phyloP scores from a whole-genome alignment of 2,888 invertebrate species.

The Drosophila suboccidentalis region DNA sequence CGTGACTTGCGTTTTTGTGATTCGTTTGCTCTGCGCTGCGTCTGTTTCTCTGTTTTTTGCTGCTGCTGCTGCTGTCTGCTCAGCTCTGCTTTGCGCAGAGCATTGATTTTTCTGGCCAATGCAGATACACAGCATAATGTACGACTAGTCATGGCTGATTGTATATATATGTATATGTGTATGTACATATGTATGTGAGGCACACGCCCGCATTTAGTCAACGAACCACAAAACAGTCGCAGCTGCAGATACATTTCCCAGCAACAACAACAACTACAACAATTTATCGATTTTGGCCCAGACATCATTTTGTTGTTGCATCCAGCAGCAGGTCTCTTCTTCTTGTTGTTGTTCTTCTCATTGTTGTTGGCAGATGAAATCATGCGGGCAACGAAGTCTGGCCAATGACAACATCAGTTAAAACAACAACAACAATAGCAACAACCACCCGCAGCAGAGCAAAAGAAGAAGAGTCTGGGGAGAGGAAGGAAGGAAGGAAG shows the following conservation, averaged over 20 bases:
- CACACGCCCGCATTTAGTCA: constrained; percentile 82
- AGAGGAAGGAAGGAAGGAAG: not conserved
- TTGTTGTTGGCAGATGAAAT: constrained; percentile 73
- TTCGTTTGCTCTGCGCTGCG: constrained; percentile 72
- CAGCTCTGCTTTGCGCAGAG: constrained; percentile 51
- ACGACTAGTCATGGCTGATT: constrained; percentile 40
- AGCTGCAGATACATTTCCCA: constrained; percentile 67
- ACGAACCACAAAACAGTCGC: constrained; percentile 72
- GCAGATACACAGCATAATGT: constrained; percentile 76
- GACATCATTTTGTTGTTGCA: constrained; percentile 49
- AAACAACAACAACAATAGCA: constrained; percentile 7
- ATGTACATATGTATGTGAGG: constrained; percentile 45
- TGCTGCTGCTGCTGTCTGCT: constrained; percentile 14
- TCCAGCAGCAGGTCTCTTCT: constrained; percentile 62
- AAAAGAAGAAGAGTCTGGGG: constrained; percentile 5
- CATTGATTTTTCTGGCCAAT: constrained; percentile 75
- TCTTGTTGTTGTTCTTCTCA: constrained; percentile 4
- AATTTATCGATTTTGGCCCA: constrained; percentile 55
- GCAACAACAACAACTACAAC: constrained; percentile 40
- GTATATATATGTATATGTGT: constrained; percentile 2
- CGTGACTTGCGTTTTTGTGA: constrained; percentile 80
- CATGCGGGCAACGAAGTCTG: constrained; percentile 63
- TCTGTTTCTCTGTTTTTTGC: constrained; percentile 5
- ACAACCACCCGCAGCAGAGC: constrained; percentile 27
- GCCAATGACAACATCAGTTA: constrained; percentile 61